Base-by-base conservation (phyloP, 2,888 invertebrate genomes). In the Endotricha flammealis region DNA sequence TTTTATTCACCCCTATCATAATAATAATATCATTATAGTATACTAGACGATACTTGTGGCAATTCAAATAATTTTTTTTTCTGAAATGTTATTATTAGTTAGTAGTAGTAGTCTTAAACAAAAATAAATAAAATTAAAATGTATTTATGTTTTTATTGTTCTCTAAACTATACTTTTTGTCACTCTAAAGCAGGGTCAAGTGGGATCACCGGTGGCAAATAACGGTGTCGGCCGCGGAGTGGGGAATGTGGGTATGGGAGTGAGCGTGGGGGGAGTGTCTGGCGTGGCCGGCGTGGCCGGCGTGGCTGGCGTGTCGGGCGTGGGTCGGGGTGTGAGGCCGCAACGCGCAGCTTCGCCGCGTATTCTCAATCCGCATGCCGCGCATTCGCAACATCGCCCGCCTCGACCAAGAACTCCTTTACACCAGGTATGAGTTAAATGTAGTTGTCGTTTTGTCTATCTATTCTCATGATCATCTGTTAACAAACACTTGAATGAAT, bases 331-430 rank as follows among this genome's bases (percentile, higher is more conserved):
- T 17, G 34, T 29, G 14, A 37, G 44, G 0, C 29, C 37, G 7
- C 42, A 53, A 3, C 56, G 63, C n/a, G 44, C 57, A 23, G 46
- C 42, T 7, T 46, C 67, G 0, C 77, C 80, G 29, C 79, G 81
- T 25, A 58, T 79, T 12, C 64, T 81, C 12, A 75, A 72, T 61
- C 58, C 78, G 40, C 77, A 76, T 54, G 70, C 74, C n/a, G 49
- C 57, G 30, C 69, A 67, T 38, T 62, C 59, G 29, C 69, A 66
- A 36, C 73, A 67, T 38, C 70, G 78, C 10, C 64, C 76, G 20
- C 69, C 72, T 11, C 44, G 74, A 8, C 68, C 76, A 3, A 54
- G 78, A 31, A 63, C 78, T 0, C 76, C 78, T 0, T 41, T 70
- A 4, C 57, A 53, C 5, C 71, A 73, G 67, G 75, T 61, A 39